A percentile compares a stretch with the other conserved stretches of the same genome.
These are phyloP conservation scores for Synergus japonicus DNA, from an alignment of 2,888 invertebrate genomes.

Conservation along the genomic window DNA sequence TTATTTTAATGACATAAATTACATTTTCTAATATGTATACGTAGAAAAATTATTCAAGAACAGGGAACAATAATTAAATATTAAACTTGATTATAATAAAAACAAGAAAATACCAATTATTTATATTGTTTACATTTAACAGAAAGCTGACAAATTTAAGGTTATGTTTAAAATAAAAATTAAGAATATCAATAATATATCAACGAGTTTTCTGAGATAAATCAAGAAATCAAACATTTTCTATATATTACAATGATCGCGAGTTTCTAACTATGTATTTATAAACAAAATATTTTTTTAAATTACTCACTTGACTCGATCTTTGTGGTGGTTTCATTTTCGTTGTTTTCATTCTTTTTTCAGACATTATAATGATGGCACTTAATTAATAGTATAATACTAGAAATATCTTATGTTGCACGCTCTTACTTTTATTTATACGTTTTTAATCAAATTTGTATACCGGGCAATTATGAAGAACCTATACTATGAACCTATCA, in stretches of 20 bases:
- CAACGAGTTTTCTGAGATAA: too few relatives aligned
- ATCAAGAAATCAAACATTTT: neutral
- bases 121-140: neutral
- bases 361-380: conserved; percentile 10
- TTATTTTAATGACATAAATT: neutral
- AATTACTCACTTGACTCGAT: conserved; percentile 8
- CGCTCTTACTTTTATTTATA: neutral
- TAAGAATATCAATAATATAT: neutral
- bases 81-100: neutral
- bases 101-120: neutral
- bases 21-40: neutral
- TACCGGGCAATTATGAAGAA: too few relatives aligned
- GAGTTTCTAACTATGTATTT: neutral
- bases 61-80: neutral
- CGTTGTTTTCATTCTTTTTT: conserved; percentile 17
- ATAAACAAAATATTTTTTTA: neutral
- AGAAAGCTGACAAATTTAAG: neutral
- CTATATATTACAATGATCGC: neutral
- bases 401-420: neutral
- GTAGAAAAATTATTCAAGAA: neutral
- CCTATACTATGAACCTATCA: too few relatives aligned
- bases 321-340: conserved; percentile 34
- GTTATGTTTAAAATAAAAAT: neutral
- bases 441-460: neutral
- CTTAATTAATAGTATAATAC: neutral